A percentile compares a stretch with the other conserved stretches of the same genome.
These are phyloP conservation scores for Laticauda laticaudata DNA, from an alignment of 2,113 vertebrate species.

Conservation along the genomic window DNA sequence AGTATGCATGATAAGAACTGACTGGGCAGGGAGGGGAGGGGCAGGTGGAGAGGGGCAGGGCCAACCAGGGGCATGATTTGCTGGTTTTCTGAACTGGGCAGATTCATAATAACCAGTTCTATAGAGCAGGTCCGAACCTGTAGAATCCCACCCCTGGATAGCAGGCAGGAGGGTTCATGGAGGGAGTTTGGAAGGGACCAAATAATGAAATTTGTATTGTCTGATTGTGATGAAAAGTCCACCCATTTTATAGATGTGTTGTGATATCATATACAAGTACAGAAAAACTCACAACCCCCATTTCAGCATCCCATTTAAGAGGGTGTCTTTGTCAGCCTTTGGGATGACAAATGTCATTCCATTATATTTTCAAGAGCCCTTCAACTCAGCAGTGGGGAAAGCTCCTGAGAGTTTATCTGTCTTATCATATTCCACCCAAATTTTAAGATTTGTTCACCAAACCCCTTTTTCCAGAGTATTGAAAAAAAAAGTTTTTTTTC, in stretches of 20 bases:
- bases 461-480: background rate
- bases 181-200: background rate
- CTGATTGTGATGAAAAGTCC: background rate
- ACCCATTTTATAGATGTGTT: background rate
- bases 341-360: background rate
- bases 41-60: too few relatives aligned
- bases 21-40: too few relatives aligned
- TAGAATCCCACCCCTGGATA: background rate
- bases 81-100: too few relatives aligned
- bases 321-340: background rate
- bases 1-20: too few relatives aligned
- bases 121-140: too few relatives aligned
- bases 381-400: background rate
- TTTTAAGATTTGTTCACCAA: background rate
- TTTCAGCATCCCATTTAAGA: background rate
- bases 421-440: background rate
- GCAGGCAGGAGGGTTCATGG: background rate
- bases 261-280: background rate
- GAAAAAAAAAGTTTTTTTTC: background rate
- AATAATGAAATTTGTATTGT: background rate
- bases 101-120: too few relatives aligned
- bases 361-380: background rate
- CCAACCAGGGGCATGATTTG: too few relatives aligned
- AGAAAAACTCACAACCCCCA: background rate
- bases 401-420: background rate